phyloP scores from a whole-genome alignment of 2,797 vertebrate genomes.

The Capromys pilorides region DNA sequence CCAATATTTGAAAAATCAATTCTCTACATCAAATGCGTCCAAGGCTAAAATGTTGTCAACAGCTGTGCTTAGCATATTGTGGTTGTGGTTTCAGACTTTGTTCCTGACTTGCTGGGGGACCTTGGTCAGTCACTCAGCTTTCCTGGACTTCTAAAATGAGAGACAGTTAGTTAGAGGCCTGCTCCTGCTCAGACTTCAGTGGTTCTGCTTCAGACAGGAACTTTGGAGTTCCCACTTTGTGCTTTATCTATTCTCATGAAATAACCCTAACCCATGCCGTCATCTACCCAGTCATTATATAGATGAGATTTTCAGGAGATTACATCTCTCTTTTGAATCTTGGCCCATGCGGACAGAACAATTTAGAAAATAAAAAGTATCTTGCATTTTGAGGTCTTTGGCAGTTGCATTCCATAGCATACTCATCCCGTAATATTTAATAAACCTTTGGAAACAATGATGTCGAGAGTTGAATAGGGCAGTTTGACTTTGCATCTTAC shows the following conservation, averaged over 20 bases:
- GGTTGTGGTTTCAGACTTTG: not conserved
- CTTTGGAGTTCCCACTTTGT: not conserved
- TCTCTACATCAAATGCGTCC: not conserved
- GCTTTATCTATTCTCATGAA: not conserved
- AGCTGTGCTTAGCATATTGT: fast-evolving
- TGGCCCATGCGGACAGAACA: not conserved
- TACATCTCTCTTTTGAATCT: not conserved
- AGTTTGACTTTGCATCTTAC: not conserved
- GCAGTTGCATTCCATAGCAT: not conserved
- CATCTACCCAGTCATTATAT: not conserved
- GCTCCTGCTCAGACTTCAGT: not conserved
- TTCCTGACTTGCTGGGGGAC: not conserved
- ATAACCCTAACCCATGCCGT: not conserved
- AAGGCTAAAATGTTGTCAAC: not conserved
- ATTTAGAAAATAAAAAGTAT: not conserved
- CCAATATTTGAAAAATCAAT: slow-evolving; percentile 39
- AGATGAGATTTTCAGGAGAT: not conserved
- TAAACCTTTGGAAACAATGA: not conserved
- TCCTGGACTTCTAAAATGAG: not conserved
- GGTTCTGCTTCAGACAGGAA: not conserved
- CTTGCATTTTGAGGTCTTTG: not conserved
- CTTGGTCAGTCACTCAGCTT: not conserved
- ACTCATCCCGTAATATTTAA: not conserved
- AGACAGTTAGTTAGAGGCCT: not conserved
- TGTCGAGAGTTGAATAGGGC: not conserved